Base-by-base conservation (phyloP, 2,113 vertebrate species). In the Gallinago jamesoni region DNA sequence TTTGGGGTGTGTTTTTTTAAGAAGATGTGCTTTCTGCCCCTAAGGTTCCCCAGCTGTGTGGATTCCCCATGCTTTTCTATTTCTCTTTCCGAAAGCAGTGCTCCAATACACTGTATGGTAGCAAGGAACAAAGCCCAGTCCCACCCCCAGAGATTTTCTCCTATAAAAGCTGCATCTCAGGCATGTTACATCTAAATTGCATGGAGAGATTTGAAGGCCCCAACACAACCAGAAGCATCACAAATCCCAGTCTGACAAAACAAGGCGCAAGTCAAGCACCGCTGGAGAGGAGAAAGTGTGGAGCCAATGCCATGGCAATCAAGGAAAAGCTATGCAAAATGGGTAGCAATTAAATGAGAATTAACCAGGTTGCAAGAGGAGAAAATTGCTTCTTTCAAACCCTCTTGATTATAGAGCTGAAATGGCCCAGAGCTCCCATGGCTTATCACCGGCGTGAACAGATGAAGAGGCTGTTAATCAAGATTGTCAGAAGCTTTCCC, bases 381-480 rank as follows among this genome's bases (percentile, higher is more conserved):
- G 72, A 95, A 95, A 96, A 96, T 96, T 89, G 35, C 55, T 92
- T 95, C 76, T 93, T 92, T 94, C 88, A 86, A 84, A 88, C 52
- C 15, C 20, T 77, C 55, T 86, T 94, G 79, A 94, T 97, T 88
- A 94, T 22, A 74, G 60, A 94, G 68, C 68, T 53, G 47, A 69
- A 67, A 68, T 0, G 2, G 82, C 85, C 76, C 83, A 86, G 75
- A 77, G 56, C 64, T 94, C 85, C 92, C 55, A 16, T 30, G 41
- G 90, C 52, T 90, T 90, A 59, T 43, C 55, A 41, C 37, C 0
- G 12, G 63, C 1, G 0, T 21, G 47, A 89, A 52, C 24, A 70
- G 63, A 85, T 80, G 84, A 81, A 91, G 82, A 88, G 64, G 20
- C 14, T 70, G 72, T 90, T 96, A 92, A 95, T 92, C 75, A 78